phyloP scores from a whole-genome alignment of 1,140 invertebrate species.

The Chelonus insularis region DNA sequence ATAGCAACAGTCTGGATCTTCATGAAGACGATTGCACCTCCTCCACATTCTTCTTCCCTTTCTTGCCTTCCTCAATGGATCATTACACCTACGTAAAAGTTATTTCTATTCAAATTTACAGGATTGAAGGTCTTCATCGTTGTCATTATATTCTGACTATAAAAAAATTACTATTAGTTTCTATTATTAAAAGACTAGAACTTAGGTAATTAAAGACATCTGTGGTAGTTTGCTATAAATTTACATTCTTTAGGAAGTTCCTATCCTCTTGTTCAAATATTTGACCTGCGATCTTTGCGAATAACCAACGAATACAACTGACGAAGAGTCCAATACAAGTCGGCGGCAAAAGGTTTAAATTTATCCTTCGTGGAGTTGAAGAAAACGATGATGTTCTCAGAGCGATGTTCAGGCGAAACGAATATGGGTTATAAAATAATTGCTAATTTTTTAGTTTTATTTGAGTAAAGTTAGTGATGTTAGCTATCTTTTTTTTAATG shows the following conservation, averaged over 20 bases:
- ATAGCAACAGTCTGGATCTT: not conserved
- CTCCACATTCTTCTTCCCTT: slow-evolving; percentile 5
- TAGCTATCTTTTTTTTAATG: no score
- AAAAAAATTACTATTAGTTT: no score
- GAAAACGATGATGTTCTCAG: slow-evolving; percentile 21
- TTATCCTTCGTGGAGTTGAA: slow-evolving; percentile 46
- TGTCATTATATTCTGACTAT: no score
- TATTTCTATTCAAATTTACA: not conserved
- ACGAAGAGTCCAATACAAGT: slow-evolving; percentile 15
- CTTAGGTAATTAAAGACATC: no score
- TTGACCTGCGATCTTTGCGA: slow-evolving; percentile 34
- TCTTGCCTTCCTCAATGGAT: slow-evolving; percentile 16
- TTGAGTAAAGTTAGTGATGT: no score
- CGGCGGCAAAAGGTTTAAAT: slow-evolving; percentile 34
- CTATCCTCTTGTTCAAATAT: slow-evolving; percentile 24
- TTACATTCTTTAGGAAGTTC: not conserved
- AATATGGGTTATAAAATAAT: slow-evolving; percentile 2
- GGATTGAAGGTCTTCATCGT: no score
- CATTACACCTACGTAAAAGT: slow-evolving; percentile 12
- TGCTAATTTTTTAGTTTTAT: no score
- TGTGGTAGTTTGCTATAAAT: no score
- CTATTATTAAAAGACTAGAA: no score
- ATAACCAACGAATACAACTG: slow-evolving; percentile 28
- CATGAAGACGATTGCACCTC: not conserved
- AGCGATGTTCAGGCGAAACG: not conserved